Base-by-base conservation (phyloP, 2,113 vertebrate species). In the Chinchilla lanigera region DNA sequence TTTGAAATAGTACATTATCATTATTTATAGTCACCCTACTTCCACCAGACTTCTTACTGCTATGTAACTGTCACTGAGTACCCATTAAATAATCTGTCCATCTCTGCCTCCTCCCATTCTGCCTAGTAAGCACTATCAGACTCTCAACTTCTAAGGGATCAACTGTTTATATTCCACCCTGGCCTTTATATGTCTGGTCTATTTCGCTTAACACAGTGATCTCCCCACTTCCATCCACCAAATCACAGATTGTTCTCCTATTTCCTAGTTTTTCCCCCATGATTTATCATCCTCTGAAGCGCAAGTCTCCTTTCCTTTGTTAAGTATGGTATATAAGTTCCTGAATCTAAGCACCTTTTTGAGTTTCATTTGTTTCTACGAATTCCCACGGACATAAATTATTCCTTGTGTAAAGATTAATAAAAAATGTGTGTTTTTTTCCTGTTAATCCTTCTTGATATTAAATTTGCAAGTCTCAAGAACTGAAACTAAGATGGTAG, bases 281-380 rank as follows among this genome's bases (percentile, higher is more conserved):
- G 50, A 30, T 24, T 73, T 67, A 60, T 60, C 20, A 93, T 30
- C 30, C 50, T 47, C 61, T 41, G 52, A 96, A 92, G n/a, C 28
- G 30, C 16, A 80, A 81, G 11, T 16, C 8, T 10, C 7, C 14
- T 88, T 84, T 87, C 65, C 44, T 84, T 94, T 86, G 56, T 88
- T 77, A 93, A 92, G 78, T 52, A 63, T 38, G 28, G 22, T 24
- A 33, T 41, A 50, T n/a, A 75, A 35, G 33, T 10, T 44, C 50
- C 83, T 73, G 44, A 71, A 17, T 82, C 52, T 24, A 91, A 89
- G 3, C 3, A 44, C 7, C 44, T 52, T 38, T 58, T 85, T 82
- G 41, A n/a, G 56, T 82, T 92, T 94, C 24, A 75, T 82, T 89
- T 69, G 7, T 89, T 96, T 69, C 61, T 84, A 54, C 65, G 33